A percentile compares a stretch with the other conserved stretches of the same genome.
Conservation (phyloP, 2,113 vertebrate species). For the Apodemus sylvaticus region DNA sequence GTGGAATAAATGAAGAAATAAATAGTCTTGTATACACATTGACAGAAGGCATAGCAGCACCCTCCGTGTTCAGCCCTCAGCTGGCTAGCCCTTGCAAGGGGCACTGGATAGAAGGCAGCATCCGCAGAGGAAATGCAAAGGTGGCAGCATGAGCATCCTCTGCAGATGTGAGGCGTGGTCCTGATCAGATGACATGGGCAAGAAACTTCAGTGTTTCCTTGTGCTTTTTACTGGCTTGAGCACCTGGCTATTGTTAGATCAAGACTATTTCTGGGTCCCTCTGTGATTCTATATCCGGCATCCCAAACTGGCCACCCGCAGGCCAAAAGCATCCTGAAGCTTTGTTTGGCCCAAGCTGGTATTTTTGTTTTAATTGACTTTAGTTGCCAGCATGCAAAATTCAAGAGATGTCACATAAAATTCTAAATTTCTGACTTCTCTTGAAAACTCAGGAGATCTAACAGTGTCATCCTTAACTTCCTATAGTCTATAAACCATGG, state of each 20-base stretch:
- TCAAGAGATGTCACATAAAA: slow-evolving; percentile 37
- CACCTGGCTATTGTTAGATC: slow-evolving; percentile 27
- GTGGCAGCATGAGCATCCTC: background rate
- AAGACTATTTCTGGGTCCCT: background rate
- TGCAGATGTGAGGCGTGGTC: background rate
- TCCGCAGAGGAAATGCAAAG: background rate
- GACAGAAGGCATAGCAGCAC: background rate
- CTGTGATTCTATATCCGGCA: slow-evolving; percentile 41
- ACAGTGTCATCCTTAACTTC: background rate
- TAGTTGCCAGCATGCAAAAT: slow-evolving; percentile 56
- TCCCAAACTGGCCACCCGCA: background rate
- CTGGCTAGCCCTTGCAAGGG: background rate
- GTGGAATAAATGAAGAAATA: background rate
- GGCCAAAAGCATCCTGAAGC: slow-evolving; percentile 37
- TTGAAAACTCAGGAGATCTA: slow-evolving; percentile 37
- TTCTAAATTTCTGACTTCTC: slow-evolving; percentile 32
- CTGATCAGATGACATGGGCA: background rate
- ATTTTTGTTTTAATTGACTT: slow-evolving; percentile 46
- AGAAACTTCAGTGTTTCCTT: background rate
- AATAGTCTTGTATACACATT: background rate
- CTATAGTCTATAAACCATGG: background rate
- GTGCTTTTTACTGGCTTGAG: background rate
- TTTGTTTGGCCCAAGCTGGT: slow-evolving; percentile 18
- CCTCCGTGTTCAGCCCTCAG: background rate
- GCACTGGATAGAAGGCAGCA: background rate